These are phyloP conservation scores for Gobio occitaniae DNA, from an alignment of 2,797 vertebrate species.

Conservation along the genomic window DNA sequence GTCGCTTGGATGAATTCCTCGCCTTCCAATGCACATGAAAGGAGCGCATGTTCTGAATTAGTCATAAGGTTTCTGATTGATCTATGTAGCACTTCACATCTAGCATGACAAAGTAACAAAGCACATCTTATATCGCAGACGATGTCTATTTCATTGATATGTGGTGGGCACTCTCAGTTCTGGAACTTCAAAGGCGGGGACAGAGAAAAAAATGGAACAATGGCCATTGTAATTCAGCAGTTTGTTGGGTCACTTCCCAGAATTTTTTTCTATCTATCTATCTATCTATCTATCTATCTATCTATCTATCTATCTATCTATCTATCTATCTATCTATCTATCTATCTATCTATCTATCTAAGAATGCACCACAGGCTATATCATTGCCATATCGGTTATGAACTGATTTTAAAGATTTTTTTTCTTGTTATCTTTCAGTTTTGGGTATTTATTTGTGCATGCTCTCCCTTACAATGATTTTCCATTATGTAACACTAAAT, in stretches of 20 bases:
- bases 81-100: conserved; percentile 35
- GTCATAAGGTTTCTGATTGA: conserved; percentile 54
- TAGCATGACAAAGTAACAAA: conserved; percentile 42
- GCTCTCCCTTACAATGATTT: neutral
- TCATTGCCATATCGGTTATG: neutral
- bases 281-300: no score
- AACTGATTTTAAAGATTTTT: neutral
- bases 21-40: conserved; percentile 35
- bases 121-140: conserved; percentile 8
- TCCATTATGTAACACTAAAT: neutral
- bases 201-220: neutral
- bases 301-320: no score
- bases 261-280: no score
- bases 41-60: conserved; percentile 46
- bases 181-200: conserved; percentile 1
- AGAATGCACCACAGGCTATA: neutral
- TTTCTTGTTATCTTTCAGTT: neutral
- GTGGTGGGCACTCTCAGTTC: neutral
- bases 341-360: neutral
- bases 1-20: conserved; percentile 29
- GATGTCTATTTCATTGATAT: conserved; percentile 30
- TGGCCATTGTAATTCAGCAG: neutral
- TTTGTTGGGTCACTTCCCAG: neutral
- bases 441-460: neutral
- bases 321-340: no score